phyloP scores from a whole-genome alignment of 2,797 vertebrate species.

The Sciurus carolinensis region DNA sequence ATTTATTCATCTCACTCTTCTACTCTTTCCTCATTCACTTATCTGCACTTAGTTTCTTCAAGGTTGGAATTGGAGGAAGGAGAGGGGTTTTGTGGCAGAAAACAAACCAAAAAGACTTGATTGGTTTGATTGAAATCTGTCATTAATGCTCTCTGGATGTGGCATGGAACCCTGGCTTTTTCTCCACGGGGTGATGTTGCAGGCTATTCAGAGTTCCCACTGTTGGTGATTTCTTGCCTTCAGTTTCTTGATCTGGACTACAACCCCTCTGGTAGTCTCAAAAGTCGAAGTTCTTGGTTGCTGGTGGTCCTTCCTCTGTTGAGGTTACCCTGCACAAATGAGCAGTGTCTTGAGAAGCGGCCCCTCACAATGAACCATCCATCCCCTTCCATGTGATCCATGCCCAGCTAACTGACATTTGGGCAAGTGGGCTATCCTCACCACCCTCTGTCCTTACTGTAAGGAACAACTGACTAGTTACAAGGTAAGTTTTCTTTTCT shows the following conservation, averaged over 20 bases:
- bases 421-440: not conserved
- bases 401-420: not conserved
- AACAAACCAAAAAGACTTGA: not conserved
- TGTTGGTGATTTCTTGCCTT: not conserved
- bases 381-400: not conserved
- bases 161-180: not conserved
- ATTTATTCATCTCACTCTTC: not conserved
- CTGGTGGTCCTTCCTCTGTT: not conserved
- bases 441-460: not conserved
- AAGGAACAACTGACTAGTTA: not conserved
- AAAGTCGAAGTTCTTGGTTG: not conserved
- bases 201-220: not conserved
- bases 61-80: not conserved
- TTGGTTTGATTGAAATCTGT: not conserved
- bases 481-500: not conserved
- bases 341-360: not conserved
- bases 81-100: not conserved
- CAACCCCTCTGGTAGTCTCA: not conserved
- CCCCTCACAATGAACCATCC: not conserved
- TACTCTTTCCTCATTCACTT: not conserved
- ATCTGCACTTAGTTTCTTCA: not conserved
- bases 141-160: not conserved
- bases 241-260: not conserved
- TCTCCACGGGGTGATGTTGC: not conserved
- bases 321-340: not conserved